These are phyloP conservation scores for Syritta pipiens DNA, from an alignment of 2,888 invertebrate genomes.

Conservation along the genomic window DNA sequence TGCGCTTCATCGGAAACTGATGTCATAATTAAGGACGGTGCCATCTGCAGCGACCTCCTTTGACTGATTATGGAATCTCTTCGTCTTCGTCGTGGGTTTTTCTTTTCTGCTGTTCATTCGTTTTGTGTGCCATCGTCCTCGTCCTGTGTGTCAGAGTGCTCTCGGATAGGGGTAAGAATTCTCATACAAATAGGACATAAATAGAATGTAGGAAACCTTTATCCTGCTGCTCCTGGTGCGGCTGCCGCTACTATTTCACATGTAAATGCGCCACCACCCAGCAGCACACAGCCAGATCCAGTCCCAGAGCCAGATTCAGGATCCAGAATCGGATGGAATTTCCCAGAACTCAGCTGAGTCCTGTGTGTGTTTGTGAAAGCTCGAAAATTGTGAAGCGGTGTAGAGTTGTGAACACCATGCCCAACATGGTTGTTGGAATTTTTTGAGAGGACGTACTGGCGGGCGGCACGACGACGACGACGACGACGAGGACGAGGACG, in stretches of 20 bases:
- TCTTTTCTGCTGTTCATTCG: not conserved
- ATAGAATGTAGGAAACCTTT: slow-evolving; percentile 51
- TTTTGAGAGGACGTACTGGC: too few species aligned
- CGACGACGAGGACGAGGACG: too few species aligned
- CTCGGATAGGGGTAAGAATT: slow-evolving; percentile 25
- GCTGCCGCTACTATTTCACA: slow-evolving; percentile 51
- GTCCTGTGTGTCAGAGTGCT: slow-evolving; percentile 8
- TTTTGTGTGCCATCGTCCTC: not conserved
- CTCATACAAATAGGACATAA: slow-evolving; percentile 27
- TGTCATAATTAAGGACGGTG: slow-evolving; percentile 65
- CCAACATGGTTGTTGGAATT: slow-evolving; percentile 30
- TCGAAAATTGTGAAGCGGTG: slow-evolving; percentile 54
- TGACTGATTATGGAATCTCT: slow-evolving; percentile 62
- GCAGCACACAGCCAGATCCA: not conserved
- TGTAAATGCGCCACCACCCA: slow-evolving; percentile 49
- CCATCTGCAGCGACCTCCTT: slow-evolving; percentile 66
- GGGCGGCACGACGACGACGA: too few species aligned
- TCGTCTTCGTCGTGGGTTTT: not conserved
- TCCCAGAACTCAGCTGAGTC: slow-evolving; percentile 39
- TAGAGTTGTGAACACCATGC: slow-evolving; percentile 13
- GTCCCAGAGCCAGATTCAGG: not conserved
- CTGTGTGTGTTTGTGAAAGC: slow-evolving; percentile 58
- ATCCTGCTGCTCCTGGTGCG: slow-evolving; percentile 32
- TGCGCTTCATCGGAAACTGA: slow-evolving; percentile 45
- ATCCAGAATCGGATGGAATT: slow-evolving; percentile 46